Conservation (phyloP, 2,888 invertebrate species). For the Pelosia muscerda region DNA sequence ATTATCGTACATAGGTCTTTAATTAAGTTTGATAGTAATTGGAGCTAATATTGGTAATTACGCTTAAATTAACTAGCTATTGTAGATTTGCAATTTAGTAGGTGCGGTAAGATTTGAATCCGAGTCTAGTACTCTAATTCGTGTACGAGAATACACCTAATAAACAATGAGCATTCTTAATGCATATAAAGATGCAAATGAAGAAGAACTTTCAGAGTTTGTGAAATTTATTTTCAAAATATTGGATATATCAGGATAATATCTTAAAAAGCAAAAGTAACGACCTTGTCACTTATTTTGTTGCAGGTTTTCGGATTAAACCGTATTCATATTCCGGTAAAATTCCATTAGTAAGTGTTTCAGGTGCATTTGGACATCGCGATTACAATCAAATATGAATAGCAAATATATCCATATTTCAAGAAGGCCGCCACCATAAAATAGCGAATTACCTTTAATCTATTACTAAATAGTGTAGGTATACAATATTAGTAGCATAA, state of each 20-base stretch:
- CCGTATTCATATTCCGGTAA: not conserved
- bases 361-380: too few species aligned
- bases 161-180: not conserved
- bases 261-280: not conserved
- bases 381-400: too few species aligned
- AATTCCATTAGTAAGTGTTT: not conserved
- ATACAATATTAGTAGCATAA: too few species aligned
- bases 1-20: conserved; percentile 36
- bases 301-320: not conserved
- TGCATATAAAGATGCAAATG: not conserved
- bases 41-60: conserved; percentile 35
- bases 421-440: too few species aligned
- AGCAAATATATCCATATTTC: too few species aligned
- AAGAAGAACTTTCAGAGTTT: too few species aligned
- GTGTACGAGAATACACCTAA: not conserved
- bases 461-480: too few species aligned
- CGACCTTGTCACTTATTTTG: not conserved
- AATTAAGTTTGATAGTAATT: conserved; percentile 40
- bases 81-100: conserved; percentile 36
- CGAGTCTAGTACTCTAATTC: not conserved
- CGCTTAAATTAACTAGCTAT: conserved; percentile 38
- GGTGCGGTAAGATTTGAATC: conserved; percentile 6
- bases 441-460: too few species aligned
- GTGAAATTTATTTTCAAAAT: too few species aligned
- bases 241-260: not conserved